Evolutionary conservation across 2,888 invertebrate species (phyloP), one percentile per base, ranked within the genome.

Genomic region (Spilarctia lutea): DNA sequence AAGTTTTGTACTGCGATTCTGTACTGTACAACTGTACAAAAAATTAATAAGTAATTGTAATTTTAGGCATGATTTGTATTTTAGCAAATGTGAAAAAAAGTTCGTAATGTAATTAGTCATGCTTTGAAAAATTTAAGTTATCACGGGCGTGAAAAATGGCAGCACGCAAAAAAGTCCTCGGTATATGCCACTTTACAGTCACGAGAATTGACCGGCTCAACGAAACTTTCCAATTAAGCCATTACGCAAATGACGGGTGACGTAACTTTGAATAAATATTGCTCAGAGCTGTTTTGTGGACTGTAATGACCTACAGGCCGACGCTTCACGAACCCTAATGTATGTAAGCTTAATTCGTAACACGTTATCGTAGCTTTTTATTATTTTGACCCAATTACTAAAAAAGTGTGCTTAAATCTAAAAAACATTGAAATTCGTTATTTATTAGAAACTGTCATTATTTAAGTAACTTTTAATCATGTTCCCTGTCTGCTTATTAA

Each of bases 161-260:
- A 75, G 83, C 94, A 94, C 93, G 94, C 93, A 89, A 94, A 87
- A 89, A 92, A 91, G 82, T 90, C 88, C 88, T 94, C 91, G 83
- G 88, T 91, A 88, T 83, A 86, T 87, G 88, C 87, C 89, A 91
- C 88, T 90, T 90, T 87, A 85, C 80, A 76, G 84, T 83, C 86
- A 90, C 86, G 88, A 91, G 90, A 91, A 91, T 91, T 88, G 91
- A 90, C 89, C 90, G 87, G 85, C 88, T 89, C 88, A 91, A 90
- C 90, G 91, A 92, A 94, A 93, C 91, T 91, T 93, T 93, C 93
- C 91, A 93, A 94, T 94, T 94, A 94, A 94, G 94, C 91, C 91
- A 94, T 94, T 94, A 93, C 86, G 83, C 88, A 90, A 91, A 90
- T 90, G 89, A 89, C 88, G 87, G 89, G 83, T 87, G 85, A 86